phyloP scores from a whole-genome alignment of 2,797 vertebrate genomes.

The Rhincodon typus region DNA sequence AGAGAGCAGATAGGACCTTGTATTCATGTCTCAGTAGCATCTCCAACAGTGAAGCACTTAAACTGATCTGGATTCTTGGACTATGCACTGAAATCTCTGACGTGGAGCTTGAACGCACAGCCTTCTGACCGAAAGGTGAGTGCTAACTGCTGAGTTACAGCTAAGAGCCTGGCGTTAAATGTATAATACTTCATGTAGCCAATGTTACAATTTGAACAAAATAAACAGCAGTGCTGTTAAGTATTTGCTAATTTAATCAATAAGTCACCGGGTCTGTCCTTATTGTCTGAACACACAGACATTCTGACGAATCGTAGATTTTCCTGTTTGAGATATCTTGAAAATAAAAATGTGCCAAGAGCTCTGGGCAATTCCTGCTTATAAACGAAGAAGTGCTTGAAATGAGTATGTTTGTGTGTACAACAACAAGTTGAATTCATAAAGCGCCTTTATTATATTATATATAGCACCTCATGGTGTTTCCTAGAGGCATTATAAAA shows the following conservation, averaged over 20 bases:
- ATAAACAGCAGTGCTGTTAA: not conserved
- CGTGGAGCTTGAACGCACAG: not conserved
- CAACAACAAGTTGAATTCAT: no score
- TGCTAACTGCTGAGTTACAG: not conserved
- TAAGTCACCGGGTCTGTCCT: not conserved
- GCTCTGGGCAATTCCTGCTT: not conserved
- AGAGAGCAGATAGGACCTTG: no score
- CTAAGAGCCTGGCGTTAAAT: not conserved
- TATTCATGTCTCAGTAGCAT: no score
- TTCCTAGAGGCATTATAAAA: no score
- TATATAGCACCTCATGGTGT: no score
- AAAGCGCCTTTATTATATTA: no score
- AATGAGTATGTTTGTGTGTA: not conserved
- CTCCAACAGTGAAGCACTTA: not conserved
- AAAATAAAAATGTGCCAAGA: not conserved
- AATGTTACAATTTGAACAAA: not conserved
- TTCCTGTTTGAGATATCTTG: not conserved
- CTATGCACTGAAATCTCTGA: no score
- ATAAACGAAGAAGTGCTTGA: not conserved
- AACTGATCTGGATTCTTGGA: no score
- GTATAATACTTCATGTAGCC: not conserved
- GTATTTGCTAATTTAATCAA: not conserved
- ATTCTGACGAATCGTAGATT: not conserved
- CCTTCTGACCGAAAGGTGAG: not conserved
- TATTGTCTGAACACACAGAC: not conserved